Percentiles rank a stretch among this genome's conserved stretches.
These are phyloP conservation scores for Uromys caudimaculatus DNA, from an alignment of 2,797 vertebrate genomes.

Conservation along the genomic window DNA sequence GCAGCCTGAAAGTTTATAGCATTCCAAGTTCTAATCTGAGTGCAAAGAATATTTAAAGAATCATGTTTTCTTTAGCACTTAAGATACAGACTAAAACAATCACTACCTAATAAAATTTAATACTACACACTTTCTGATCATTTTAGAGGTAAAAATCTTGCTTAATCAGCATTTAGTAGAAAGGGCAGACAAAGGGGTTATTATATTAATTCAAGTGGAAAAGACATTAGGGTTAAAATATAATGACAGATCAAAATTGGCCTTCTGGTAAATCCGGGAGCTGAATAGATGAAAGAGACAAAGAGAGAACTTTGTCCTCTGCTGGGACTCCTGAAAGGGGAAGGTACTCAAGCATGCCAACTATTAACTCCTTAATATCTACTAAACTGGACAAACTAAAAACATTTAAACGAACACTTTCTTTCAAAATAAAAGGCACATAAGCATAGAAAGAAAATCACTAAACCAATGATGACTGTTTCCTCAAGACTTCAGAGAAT, in stretches of 20 bases:
- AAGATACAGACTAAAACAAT: slow-evolving; percentile 44
- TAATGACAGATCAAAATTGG: slow-evolving; percentile 51
- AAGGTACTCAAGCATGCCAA: slow-evolving; percentile 34
- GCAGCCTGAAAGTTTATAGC: slow-evolving; percentile 47
- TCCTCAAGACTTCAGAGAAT: background rate
- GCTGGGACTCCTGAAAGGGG: background rate
- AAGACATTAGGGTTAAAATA: slow-evolving; percentile 47
- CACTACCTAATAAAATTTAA: slow-evolving; percentile 55
- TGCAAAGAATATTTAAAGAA: slow-evolving; percentile 50
- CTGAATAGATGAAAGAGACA: background rate
- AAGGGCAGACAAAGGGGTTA: slow-evolving; percentile 21
- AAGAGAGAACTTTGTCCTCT: slow-evolving; percentile 2
- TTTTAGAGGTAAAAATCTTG: slow-evolving; percentile 45
- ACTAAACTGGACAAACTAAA: background rate
- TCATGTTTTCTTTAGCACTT: slow-evolving; percentile 36
- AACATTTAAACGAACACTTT: slow-evolving; percentile 54
- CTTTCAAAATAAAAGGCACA: slow-evolving; percentile 52
- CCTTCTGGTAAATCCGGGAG: slow-evolving; percentile 51
- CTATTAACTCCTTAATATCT: slow-evolving; percentile 44
- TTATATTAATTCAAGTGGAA: slow-evolving; percentile 51
- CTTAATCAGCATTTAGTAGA: slow-evolving; percentile 39
- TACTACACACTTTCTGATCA: slow-evolving; percentile 53
- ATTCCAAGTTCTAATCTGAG: slow-evolving; percentile 64
- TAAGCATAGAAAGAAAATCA: background rate
- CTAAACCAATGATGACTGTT: background rate